Evolutionary conservation across 2,888 invertebrate species (phyloP).

Genomic region (Drosophila fungiperda): DNA sequence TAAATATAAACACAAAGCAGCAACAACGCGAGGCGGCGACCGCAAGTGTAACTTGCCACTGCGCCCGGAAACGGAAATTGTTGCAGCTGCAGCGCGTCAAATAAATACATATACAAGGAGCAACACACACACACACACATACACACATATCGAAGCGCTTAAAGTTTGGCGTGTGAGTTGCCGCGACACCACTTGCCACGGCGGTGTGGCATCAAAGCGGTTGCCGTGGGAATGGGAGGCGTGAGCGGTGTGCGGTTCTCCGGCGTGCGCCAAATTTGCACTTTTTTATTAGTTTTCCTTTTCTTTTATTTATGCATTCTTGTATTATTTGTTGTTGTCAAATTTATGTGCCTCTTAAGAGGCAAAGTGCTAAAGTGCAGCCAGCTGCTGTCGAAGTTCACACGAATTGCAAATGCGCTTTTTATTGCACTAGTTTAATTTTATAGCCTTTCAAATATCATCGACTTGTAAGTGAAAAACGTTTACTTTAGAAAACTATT

Average conservation of each 20-base stretch:
- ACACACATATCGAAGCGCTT: constrained; percentile 26
- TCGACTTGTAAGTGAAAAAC: background rate
- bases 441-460: background rate
- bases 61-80: constrained; percentile 76
- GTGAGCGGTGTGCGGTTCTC: constrained; percentile 9
- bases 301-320: constrained; percentile 23
- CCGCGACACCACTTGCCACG: constrained; percentile 39
- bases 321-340: constrained; percentile 1
- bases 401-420: constrained; percentile 35
- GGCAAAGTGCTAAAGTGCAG: constrained; percentile 36
- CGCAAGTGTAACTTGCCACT: constrained; percentile 44
- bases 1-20: constrained; percentile 67
- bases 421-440: background rate
- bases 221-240: no score
- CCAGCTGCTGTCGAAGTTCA: constrained; percentile 3
- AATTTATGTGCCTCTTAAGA: constrained; percentile 56
- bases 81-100: constrained; percentile 74
- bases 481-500: background rate
- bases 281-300: constrained; percentile 36
- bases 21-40: constrained; percentile 18
- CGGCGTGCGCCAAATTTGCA: constrained; percentile 49
- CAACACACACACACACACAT: constrained; percentile 6
- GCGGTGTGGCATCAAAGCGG: background rate
- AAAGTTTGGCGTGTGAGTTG: constrained; percentile 57
- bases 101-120: constrained; percentile 49